Evolutionary conservation across 2,888 invertebrate genomes (phyloP).

Genomic region (Leptopterna dolabrata): DNA sequence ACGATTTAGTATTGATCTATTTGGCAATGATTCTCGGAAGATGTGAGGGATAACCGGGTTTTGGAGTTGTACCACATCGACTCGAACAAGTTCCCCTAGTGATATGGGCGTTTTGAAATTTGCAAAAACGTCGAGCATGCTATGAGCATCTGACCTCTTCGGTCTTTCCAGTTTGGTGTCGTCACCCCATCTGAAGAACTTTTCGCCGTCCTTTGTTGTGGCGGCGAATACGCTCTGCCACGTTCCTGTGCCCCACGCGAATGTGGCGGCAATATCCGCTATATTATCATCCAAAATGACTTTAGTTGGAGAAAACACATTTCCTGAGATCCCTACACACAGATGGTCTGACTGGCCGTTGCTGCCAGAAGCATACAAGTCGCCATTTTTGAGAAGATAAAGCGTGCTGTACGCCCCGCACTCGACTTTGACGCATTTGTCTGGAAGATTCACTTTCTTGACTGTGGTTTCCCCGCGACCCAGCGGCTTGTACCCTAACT

Average conservation of each 20-base stretch:
- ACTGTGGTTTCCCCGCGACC: not conserved
- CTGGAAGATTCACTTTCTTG: not conserved
- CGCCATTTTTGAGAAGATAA: not conserved
- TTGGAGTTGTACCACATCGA: not conserved
- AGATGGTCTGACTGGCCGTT: not conserved
- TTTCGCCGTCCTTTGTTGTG: not conserved
- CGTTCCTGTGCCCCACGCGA: not conserved
- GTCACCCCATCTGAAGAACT: conserved; percentile 21
- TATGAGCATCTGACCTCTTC: not conserved
- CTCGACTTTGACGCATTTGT: not conserved
- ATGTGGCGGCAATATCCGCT: conserved; percentile 8
- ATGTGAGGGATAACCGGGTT: not conserved
- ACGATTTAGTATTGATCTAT: not conserved
- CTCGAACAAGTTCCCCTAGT: not conserved
- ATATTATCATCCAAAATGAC: not conserved
- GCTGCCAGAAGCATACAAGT: conserved; percentile 16
- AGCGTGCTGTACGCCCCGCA: conserved; percentile 21
- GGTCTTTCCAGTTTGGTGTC: not conserved
- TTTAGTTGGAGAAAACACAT: not conserved
- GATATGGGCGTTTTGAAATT: conserved; percentile 23
- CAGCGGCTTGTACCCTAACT: not conserved
- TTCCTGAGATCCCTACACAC: not conserved
- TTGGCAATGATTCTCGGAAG: not conserved
- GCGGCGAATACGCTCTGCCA: conserved; percentile 16
- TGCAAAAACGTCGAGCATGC: not conserved